These are phyloP conservation scores for Ammodytes marinus DNA, from an alignment of 2,113 vertebrate species.

Conservation along the genomic window DNA sequence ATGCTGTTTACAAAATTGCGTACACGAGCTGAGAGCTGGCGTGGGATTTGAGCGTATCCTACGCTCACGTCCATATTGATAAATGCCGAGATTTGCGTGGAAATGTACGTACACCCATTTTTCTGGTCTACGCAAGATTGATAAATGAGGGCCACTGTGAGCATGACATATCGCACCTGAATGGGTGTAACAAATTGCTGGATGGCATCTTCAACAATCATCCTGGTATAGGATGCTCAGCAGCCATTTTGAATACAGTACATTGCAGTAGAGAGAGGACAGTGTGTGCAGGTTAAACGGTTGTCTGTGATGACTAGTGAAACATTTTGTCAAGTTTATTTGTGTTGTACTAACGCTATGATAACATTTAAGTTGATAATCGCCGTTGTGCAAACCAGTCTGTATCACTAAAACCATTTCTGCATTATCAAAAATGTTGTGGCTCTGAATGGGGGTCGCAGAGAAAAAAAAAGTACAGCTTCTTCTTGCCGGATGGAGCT, in stretches of 20 bases:
- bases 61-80: too few species aligned
- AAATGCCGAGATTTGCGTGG: too few species aligned
- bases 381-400: neutral
- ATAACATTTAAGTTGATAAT: neutral
- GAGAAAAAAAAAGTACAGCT: too few species aligned
- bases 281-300: neutral
- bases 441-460: neutral
- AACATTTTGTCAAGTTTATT: neutral
- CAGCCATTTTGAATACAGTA: conserved; percentile 17
- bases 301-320: neutral
- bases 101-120: too few species aligned
- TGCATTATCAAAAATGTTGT: neutral
- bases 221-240: conserved; percentile 3
- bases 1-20: too few species aligned
- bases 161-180: neutral
- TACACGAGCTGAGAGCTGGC: too few species aligned
- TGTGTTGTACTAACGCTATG: neutral
- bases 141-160: too few species aligned
- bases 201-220: neutral
- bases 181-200: neutral
- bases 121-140: too few species aligned
- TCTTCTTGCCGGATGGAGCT: neutral
- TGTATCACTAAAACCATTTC: neutral
- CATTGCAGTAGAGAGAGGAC: too few species aligned
- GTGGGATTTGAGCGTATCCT: too few species aligned